phyloP scores from a whole-genome alignment of 1,140 invertebrate species.

The Littorina saxatilis region DNA sequence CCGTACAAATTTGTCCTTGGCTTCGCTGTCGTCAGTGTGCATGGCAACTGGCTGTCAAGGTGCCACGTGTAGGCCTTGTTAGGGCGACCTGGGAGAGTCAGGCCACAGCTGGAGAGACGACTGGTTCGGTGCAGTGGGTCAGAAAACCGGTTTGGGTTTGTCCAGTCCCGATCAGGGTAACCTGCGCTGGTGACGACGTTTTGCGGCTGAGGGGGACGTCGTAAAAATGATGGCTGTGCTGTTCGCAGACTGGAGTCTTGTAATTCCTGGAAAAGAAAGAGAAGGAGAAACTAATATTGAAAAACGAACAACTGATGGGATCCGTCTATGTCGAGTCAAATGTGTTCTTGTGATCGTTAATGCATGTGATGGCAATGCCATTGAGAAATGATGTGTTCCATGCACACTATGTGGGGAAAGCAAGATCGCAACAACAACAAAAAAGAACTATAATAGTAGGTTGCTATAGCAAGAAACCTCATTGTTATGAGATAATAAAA shows the following conservation, averaged over 20 bases:
- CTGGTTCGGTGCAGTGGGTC: conserved; percentile 19
- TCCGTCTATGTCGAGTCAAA: no score
- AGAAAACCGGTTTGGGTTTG: conserved; percentile 34
- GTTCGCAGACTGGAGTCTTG: not conserved
- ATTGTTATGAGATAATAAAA: no score
- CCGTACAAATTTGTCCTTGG: not conserved
- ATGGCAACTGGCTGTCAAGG: conserved; percentile 27
- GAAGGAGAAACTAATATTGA: not conserved
- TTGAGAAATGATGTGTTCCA: no score
- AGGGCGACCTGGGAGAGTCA: not conserved
- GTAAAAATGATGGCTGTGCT: not conserved
- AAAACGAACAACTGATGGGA: no score
- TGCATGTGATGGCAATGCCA: no score
- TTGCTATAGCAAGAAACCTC: no score
- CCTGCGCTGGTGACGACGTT: not conserved
- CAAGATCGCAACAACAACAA: no score
- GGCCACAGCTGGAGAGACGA: not conserved
- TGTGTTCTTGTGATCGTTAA: no score
- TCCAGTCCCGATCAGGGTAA: not conserved
- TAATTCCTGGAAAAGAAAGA: not conserved
- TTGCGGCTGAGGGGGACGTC: conserved; percentile 11
- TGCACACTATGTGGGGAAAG: no score
- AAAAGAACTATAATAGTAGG: no score
- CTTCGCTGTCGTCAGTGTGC: not conserved
- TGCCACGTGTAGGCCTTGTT: conserved; percentile 31